Evolutionary conservation across 1,140 invertebrate genomes (phyloP), one percentile per base, ranked within the genome.

Genomic region (Drosophila aff.): DNA sequence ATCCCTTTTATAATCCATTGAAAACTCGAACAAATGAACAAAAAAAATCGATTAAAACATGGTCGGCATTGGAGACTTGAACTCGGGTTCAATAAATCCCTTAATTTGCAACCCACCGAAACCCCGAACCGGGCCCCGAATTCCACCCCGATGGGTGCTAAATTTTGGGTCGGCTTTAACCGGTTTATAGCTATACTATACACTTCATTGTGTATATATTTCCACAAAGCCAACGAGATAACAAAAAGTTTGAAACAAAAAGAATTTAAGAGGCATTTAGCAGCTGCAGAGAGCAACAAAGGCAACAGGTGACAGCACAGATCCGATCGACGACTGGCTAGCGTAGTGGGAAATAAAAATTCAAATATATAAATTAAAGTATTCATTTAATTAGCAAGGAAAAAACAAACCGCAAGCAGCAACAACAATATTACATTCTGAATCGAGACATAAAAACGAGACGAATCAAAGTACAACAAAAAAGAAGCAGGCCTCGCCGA

Each of bases 151-250:
- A 3, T 31, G 40, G 60, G 60, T 80, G 68, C 63, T 83, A 86
- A 89, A 65, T 89, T 57, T 79, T 76, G 73, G 77, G 77, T 55
- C 73, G 82, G 67, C 81, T 75, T 78, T 55, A 84, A 87, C 84
- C 84, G 84, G 84, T 87, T 87, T 84, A 28, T 38, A 21, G 9
- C 7, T 15, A 36, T 53, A 38, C 10, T 18, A 55, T 38, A n/a
- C 9, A n/a, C 47, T 50, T 31, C 8, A 33, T 52, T 52, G 36
- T 26, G 84, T 89, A 84, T 81, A 23, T 49, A 46, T 71, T 76
- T 72, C 23, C 50, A 76, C 55, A 61, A 77, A 49, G 47, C 36
- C 72, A 76, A 57, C 72, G 38, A 75, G 55, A 77, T 60, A 77
- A 76, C 40, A 73, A 50, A 76, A 64, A 76, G 52, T 49, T 43